Evolutionary conservation across 2,888 invertebrate species (phyloP), one percentile per base, ranked within the genome.

Genomic region (Philereme vetulata): DNA sequence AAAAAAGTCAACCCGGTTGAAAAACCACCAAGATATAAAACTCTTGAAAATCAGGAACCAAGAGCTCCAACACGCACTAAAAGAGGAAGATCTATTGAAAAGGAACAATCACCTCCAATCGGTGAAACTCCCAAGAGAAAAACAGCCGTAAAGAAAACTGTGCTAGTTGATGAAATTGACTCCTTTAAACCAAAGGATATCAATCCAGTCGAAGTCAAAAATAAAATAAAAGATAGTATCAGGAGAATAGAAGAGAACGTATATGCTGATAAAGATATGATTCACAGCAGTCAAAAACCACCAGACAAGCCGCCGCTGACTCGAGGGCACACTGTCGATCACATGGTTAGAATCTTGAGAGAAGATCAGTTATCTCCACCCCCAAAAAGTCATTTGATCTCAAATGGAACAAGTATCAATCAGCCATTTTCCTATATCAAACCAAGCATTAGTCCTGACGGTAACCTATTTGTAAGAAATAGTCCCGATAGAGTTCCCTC

Each of bases 351-450:
- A 76, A 94, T 96, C 67, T 83, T 97, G 61, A 96, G 95, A 65
- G 94, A 94, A 84, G 96, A 96, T 71, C 94, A 94, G 70, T 91
- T 94, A 51, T 94, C 95, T 7, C 93, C 95, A 0, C 94, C 95
- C 48, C 94, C 95, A 1, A 94, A 94, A 73, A 84, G 93, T 38
- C 94, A 94, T 75, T 88, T 95, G 81, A 93, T 95, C 56, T 90
- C 93, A 51, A 93, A 94, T 67, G 93, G 94, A 46, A 94, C 93
- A 68, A 96, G 96, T 77, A 94, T 94, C 69, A 96, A 96, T 77
- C 94, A 96, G 77, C 97, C 96, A 36, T 97, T 97, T 84, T 97
- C 97, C 0, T 97, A 97, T 73, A 95, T 95, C 4, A 93, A 93
- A 71, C 94, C 94, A 5, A 93, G 94, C 74, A 91, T 93, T 4